Base-by-base conservation (phyloP, 1,140 invertebrate species). In the Drosophila parabipectinata region DNA sequence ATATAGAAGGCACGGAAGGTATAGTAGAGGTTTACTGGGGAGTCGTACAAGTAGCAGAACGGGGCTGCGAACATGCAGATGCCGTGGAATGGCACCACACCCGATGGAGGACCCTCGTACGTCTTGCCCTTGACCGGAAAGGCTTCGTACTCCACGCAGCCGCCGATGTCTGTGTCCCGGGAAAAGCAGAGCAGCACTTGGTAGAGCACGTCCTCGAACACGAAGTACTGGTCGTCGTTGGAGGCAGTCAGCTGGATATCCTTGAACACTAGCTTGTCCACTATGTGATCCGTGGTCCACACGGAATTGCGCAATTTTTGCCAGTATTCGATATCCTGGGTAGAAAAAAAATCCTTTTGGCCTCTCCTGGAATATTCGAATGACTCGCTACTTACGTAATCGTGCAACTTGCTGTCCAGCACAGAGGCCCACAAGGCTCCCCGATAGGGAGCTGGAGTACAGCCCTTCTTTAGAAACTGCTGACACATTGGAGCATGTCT, bases 201-300 rank as follows among this genome's bases (percentile, higher is more conserved):
- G 92, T 98, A 98, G 0, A 99, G 93, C 39, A 98, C 94, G 92
- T 99, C 98, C 93, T 99, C 98, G 92, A 99, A 99, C 0, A 99
- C 98, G 93, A 99, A 99, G 91, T 99, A 99, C 89, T 99, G 98
- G 91, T 99, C 98, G 91, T 99, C 98, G 92, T 99, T 99, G 4
- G 97, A 97, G 0, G 98, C 97, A 9, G 98, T 99, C 39, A 99
- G 92, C 92, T 98, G 97, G 3, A 99, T 97, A 92, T 99, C 98
- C 94, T 98, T 99, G 68, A 98, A 97, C 77, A 98, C 96, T 4
- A 99, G 93, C 92, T 97, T 98, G 91, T 99, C 98, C 4, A 98
- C 96, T 92, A 99, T 95, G 1, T 99, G 94, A 84, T 99, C 98
- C 88, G 97, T 97, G 72, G 97, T 95, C 28, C 98, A 91, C 1